phyloP scores from a whole-genome alignment of 2,797 vertebrate genomes.

The Gorsachius magnificus region DNA sequence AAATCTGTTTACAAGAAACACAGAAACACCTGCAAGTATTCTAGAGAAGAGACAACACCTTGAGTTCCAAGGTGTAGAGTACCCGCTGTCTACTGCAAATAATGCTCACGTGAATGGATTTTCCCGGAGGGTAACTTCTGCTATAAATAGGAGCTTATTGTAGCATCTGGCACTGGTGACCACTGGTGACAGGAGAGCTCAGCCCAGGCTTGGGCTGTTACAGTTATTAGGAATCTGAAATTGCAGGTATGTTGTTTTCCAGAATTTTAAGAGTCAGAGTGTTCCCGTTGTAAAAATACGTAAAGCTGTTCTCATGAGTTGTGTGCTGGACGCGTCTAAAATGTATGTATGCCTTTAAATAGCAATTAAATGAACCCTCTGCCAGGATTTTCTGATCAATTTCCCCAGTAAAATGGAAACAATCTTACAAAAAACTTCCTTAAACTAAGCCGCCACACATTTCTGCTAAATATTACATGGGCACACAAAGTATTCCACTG shows the following conservation, averaged over 20 bases:
- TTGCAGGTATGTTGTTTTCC: background rate
- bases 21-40: conserved; percentile 16
- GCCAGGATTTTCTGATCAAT: background rate
- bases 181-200: conserved; percentile 6
- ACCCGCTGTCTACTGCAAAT: conserved; percentile 25
- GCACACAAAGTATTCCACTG: background rate
- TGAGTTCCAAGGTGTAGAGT: background rate
- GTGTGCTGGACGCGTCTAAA: background rate
- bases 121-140: conserved; percentile 30
- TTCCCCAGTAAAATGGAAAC: background rate
- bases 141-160: conserved; percentile 50
- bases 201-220: background rate
- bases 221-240: background rate
- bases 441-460: background rate
- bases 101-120: conserved; percentile 42
- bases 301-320: background rate
- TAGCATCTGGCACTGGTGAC: conserved; percentile 5
- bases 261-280: background rate
- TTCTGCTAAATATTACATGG: background rate
- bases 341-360: background rate
- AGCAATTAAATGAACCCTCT: background rate
- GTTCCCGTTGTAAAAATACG: background rate
- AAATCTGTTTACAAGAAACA: background rate
- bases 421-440: background rate
- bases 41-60: background rate